These are phyloP conservation scores for Cynopterus sphinx DNA, from an alignment of 2,797 vertebrate genomes.

Conservation along the genomic window DNA sequence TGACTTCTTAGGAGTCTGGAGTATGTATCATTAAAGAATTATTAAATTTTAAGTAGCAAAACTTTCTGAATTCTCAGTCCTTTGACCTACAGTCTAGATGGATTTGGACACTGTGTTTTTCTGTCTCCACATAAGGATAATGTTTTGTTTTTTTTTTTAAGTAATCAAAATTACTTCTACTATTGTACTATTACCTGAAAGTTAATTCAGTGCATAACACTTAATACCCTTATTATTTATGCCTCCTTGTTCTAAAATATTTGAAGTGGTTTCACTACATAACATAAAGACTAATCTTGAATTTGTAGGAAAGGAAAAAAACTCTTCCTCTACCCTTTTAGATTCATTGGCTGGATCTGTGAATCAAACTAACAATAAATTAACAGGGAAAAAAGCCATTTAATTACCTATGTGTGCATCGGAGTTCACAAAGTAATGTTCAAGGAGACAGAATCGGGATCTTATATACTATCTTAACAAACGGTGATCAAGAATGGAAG, in stretches of 20 bases:
- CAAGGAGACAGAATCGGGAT: background rate
- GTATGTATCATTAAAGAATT: background rate
- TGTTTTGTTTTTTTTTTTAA: background rate
- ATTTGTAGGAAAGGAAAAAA: background rate
- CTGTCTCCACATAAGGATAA: background rate
- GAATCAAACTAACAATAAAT: background rate
- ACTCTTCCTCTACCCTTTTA: background rate
- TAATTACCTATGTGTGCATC: background rate
- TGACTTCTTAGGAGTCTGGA: background rate
- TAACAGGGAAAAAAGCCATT: background rate
- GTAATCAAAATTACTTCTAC: background rate
- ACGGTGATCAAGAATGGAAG: background rate
- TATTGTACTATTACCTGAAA: background rate
- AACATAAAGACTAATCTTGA: constrained; percentile 40
- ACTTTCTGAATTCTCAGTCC: background rate
- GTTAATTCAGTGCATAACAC: constrained; percentile 1
- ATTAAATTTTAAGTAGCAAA: background rate
- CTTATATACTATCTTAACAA: background rate
- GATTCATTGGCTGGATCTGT: background rate
- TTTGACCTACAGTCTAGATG: background rate
- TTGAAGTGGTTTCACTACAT: constrained; percentile 23
- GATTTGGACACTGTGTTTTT: background rate
- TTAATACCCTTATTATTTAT: constrained; percentile 35
- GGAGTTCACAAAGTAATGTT: background rate
- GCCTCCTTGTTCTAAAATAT: constrained; percentile 34